Evolutionary conservation across 2,888 invertebrate species (phyloP), one percentile per base, ranked within the genome.

Genomic region (Chrysolina oricalcia): DNA sequence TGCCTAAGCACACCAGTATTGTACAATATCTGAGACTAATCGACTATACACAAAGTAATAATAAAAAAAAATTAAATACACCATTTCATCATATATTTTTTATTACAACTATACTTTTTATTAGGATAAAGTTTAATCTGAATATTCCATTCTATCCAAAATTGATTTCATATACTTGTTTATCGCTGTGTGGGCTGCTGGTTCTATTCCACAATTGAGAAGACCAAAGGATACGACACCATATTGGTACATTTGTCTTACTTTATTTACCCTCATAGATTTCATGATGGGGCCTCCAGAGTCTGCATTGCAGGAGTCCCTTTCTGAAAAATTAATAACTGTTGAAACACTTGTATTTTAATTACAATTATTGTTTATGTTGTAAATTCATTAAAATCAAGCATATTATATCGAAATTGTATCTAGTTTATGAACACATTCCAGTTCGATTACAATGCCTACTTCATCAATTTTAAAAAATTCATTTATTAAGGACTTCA

Each of bases 101-200:
- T 53, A 27, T 35, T 56, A 23, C 53, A 21, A 40, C 27, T 27
- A 53, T 69, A 48, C n/a, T 27, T 21, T 63, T 46, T n/a, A 35
- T 27, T 40, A 50, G 50, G 27, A 21, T 2, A 23, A 0, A 40
- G 8, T n/a, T 64, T 21, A 65, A 66, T 41, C 68, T 66, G 53
- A 13, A 46, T 35, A 27, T 50, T 50, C 83, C 11, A 89, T 87
- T 87, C 87, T 88, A 50, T 90, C 88, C 59, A 92, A 84, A 82
- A 95, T 93, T 94, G 94, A 94, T 73, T 91, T 90, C 64, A 92
- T 84, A 83, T 92, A 94, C 10, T 90, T 87, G 0, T 91, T 87
- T 1, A 94, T 91, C 41, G 91, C 90, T 0, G 93, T 94, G 85
- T 94, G 95, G 2, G 95, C 92, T 0, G 93, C 94, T 0, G 94